phyloP scores from a whole-genome alignment of 2,113 vertebrate species.

The Myotis lucifugus region DNA sequence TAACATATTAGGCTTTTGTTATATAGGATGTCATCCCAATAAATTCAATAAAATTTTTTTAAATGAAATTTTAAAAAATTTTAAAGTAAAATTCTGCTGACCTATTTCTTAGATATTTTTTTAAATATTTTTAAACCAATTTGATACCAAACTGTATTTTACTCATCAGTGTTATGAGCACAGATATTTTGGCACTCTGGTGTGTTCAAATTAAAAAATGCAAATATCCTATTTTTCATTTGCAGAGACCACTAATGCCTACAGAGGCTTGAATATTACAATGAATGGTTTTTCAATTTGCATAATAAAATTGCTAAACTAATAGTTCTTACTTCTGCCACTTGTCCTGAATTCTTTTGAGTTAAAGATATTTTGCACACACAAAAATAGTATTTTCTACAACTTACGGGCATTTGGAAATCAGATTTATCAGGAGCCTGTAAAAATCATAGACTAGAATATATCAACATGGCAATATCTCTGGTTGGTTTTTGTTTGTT shows the following conservation, averaged over 20 bases:
- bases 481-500: background rate
- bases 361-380: conserved; percentile 17
- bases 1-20: too few species aligned
- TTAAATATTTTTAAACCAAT: conserved; percentile 39
- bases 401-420: background rate
- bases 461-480: background rate
- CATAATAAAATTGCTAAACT: conserved; percentile 56
- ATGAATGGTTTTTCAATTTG: conserved; percentile 55
- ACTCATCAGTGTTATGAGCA: conserved; percentile 32
- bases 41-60: background rate
- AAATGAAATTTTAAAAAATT: background rate
- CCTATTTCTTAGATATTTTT: conserved; percentile 8
- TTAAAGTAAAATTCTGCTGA: background rate
- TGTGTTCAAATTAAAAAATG: conserved; percentile 47
- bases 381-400: background rate
- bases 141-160: conserved; percentile 40
- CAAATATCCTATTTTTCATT: conserved; percentile 34
- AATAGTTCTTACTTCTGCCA: conserved; percentile 43
- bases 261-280: background rate
- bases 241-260: background rate
- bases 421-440: conserved; percentile 7
- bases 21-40: background rate
- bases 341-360: conserved; percentile 17
- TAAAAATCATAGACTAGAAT: conserved; percentile 14
- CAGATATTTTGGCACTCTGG: background rate